Conservation (phyloP, 2,113 vertebrate species). For the Colossoma macropomum region DNA sequence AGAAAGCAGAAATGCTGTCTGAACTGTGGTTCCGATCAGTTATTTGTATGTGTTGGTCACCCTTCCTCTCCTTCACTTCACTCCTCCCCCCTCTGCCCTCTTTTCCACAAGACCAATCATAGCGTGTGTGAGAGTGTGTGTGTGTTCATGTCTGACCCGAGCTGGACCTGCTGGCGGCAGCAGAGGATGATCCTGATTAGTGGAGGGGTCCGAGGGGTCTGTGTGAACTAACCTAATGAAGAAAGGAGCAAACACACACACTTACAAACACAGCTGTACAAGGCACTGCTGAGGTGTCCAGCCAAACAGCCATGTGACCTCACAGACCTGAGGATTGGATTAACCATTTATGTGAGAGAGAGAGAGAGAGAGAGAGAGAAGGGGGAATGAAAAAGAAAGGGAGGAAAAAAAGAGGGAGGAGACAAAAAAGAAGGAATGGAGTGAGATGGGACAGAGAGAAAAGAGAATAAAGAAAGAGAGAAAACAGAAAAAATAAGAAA, state of each 20-base stretch:
- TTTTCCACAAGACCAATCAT: constrained; percentile 4
- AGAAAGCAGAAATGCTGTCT: not conserved
- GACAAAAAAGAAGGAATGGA: no score
- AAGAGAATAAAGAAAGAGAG: no score
- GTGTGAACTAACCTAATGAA: constrained; percentile 48
- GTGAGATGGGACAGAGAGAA: no score
- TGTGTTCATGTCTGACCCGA: constrained; percentile 23
- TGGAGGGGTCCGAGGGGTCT: not conserved
- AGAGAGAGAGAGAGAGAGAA: not conserved
- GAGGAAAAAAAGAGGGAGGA: not conserved
- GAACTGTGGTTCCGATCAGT: not conserved
- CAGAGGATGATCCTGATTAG: constrained; percentile 49
- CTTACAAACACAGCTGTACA: constrained; percentile 13
- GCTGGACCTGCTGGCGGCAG: constrained; percentile 5
- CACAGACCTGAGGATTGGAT: constrained; percentile 30
- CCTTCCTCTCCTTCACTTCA: not conserved
- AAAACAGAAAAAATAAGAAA: no score
- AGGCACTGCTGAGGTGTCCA: not conserved
- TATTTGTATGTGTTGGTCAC: not conserved
- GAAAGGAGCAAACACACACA: constrained; percentile 32
- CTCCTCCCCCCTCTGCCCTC: not conserved
- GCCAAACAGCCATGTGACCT: constrained; percentile 32
- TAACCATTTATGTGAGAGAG: not conserved
- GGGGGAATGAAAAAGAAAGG: not conserved
- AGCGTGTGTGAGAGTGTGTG: constrained; percentile 28